Conservation (phyloP, 53 echinoderm and acorn worm genomes). For the Temnopleurus reevesii region DNA sequence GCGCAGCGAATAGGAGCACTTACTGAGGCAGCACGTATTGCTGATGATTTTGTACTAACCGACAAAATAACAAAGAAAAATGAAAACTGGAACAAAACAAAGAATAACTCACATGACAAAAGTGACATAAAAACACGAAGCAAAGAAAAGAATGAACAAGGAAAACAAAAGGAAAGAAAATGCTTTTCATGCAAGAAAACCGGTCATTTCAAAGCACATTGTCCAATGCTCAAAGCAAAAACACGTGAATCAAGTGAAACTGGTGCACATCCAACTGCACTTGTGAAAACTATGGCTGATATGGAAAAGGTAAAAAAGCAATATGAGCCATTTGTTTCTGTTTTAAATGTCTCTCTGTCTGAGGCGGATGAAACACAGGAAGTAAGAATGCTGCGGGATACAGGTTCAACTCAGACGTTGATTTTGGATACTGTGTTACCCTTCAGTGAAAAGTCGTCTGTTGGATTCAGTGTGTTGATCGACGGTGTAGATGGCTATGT, state of each 20-base stretch:
- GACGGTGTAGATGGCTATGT: constrained; percentile 54
- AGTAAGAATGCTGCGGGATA: constrained; percentile 55
- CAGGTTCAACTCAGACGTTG: constrained; percentile 68
- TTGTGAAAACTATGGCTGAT: background rate
- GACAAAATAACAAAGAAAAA: too few species aligned
- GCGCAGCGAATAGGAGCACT: too few species aligned
- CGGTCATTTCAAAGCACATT: too few species aligned
- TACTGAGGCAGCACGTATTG: too few species aligned
- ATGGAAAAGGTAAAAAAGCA: background rate
- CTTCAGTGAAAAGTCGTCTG: constrained; percentile 37
- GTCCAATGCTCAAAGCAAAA: background rate
- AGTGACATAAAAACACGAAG: too few species aligned
- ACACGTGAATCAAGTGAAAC: background rate
- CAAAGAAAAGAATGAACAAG: too few species aligned
- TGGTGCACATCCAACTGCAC: background rate
- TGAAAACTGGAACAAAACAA: too few species aligned
- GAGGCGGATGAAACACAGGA: background rate
- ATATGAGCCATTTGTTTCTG: background rate
- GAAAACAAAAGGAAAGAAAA: too few species aligned
- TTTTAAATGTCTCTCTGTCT: background rate
- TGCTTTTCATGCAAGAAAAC: too few species aligned
- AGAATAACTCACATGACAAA: too few species aligned
- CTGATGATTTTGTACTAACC: too few species aligned
- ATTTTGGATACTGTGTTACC: constrained; percentile 53
- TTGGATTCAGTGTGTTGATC: constrained; percentile 62